phyloP scores from a whole-genome alignment of 2,888 invertebrate genomes.

The Acronicta aceris region DNA sequence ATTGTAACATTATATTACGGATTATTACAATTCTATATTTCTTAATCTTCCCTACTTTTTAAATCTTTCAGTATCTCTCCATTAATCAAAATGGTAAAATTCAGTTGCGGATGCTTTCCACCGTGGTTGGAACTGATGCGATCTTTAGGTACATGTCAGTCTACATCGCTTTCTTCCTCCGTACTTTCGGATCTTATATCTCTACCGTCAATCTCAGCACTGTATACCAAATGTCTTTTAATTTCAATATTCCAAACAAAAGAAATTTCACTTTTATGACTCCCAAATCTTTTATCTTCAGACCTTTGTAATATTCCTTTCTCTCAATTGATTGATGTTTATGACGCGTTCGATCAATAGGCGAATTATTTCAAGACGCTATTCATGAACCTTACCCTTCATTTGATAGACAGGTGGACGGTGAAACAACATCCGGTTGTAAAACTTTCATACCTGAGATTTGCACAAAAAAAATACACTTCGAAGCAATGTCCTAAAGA shows the following conservation, averaged over 20 bases:
- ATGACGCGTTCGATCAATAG: constrained; percentile 38
- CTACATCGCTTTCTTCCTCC: constrained; percentile 45
- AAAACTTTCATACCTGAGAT: constrained; percentile 60
- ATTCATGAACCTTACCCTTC: constrained; percentile 53
- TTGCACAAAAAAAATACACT: constrained; percentile 58
- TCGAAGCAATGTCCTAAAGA: constrained; percentile 32
- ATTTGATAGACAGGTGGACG: constrained; percentile 34
- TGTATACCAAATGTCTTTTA: constrained; percentile 50
- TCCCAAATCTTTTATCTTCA: constrained; percentile 44
- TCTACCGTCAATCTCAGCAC: constrained; percentile 45
- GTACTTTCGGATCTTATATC: constrained; percentile 54
- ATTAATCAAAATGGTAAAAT: constrained; percentile 16
- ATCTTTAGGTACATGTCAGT: constrained; percentile 38
- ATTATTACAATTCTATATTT: too few relatives aligned
- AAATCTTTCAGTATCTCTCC: constrained; percentile 23
- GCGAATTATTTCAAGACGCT: constrained; percentile 51
- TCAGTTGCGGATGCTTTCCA: constrained; percentile 26
- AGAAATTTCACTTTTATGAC: constrained; percentile 58
- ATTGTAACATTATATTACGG: too few relatives aligned
- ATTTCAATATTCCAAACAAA: constrained; percentile 57
- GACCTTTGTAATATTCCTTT: constrained; percentile 52
- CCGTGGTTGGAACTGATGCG: constrained; percentile 33
- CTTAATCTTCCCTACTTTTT: too few relatives aligned
- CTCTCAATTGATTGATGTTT: constrained; percentile 59
- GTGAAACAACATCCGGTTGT: constrained; percentile 45